Evolutionary conservation across 2,113 vertebrate species (phyloP), one percentile per base, ranked within the genome.

Genomic region (Poecilia latipinna): DNA sequence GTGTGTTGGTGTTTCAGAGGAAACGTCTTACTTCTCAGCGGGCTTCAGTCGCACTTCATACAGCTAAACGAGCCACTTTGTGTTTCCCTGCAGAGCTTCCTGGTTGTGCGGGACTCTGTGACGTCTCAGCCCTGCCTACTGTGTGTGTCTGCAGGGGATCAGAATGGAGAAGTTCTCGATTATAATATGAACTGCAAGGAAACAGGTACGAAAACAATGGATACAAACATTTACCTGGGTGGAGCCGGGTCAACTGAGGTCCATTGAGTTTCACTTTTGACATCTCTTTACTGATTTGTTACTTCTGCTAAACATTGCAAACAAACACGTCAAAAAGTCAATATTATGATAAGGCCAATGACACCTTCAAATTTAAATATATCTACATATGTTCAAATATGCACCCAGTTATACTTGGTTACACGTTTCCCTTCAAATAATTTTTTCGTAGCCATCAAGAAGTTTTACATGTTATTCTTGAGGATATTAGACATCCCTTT

Each of bases 81-180:
- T 78, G 24, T 85, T 61, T 88, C 72, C 68, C 74, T 78, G n/a
- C 78, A 93, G 92, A 92, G 92, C 70, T 93, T 93, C 88, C 89
- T 93, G 70, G 69, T 92, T 54, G 72, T 93, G 57, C 57, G 75
- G 19, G 89, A 92, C 76, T 33, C 64, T 64, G 70, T 3, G 32
- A 86, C 88, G 4, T 85, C 78, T 70, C 80, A 77, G 86, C 87
- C 90, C 69, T 44, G 65, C 15, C 82, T 91, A 68, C 84, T 93
- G 78, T 92, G 91, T 51, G 91, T 93, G 65, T 93, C 92, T 77
- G 60, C 89, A 0, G 88, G 89, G 35, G 81, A 54, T 13, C 68
- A 87, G 15, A 28, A 80, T 77, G 79, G 76, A 65, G 66, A 67
- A 0, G 79, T 91, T 8, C 62, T 82, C 15, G 84, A 92, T 42